phyloP scores from a whole-genome alignment of 2,113 vertebrate species.

The Mustela nigripes region DNA sequence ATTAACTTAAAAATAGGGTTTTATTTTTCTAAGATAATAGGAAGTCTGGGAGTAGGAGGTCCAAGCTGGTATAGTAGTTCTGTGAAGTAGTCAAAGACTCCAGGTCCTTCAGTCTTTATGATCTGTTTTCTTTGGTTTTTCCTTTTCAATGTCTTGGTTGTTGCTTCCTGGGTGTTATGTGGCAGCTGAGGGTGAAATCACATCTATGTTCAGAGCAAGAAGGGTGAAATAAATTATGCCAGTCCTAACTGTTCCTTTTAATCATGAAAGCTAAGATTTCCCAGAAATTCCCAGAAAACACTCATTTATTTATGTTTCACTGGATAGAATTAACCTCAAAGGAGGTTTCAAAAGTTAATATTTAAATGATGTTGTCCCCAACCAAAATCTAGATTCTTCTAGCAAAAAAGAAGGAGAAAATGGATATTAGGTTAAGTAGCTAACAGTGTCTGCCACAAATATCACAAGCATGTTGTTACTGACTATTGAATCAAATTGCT shows the following conservation, averaged over 20 bases:
- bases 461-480: neutral
- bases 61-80: neutral
- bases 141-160: neutral
- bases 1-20: constrained; percentile 5
- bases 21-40: constrained; percentile 28
- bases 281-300: neutral
- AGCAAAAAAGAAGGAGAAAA: neutral
- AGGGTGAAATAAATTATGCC: neutral
- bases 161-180: neutral
- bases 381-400: constrained; percentile 58
- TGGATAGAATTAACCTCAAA: neutral
- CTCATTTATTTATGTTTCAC: neutral
- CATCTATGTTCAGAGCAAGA: neutral
- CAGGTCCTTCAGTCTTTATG: neutral
- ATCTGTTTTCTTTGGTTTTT: neutral
- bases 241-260: neutral
- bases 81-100: neutral
- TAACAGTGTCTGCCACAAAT: neutral
- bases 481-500: constrained; percentile 28
- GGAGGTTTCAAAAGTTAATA: neutral
- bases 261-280: constrained; percentile 7
- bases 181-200: neutral
- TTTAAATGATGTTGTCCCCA: neutral
- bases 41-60: neutral
- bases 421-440: neutral